Evolutionary conservation across 2,113 vertebrate genomes (phyloP).

Genomic region (Cebidichthys violaceus): DNA sequence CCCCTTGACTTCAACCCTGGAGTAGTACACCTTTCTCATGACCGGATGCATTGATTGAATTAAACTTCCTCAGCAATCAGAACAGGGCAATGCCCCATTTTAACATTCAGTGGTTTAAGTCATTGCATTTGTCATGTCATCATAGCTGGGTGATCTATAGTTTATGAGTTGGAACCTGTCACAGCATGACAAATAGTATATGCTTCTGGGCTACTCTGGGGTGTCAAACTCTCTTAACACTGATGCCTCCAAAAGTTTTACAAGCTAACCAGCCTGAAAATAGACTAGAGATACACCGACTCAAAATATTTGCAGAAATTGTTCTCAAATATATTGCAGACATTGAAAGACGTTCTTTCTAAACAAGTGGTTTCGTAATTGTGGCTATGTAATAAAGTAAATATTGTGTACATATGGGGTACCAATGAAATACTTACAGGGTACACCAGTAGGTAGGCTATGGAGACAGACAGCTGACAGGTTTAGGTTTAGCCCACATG

Average conservation of each 20-base stretch:
- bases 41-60: not conserved
- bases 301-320: constrained; percentile 4
- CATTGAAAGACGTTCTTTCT: not conserved
- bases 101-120: not conserved
- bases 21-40: not conserved
- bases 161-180: constrained; percentile 41
- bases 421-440: not conserved
- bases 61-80: not conserved
- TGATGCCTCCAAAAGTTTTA: constrained; percentile 56
- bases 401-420: not conserved
- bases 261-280: constrained; percentile 13
- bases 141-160: constrained; percentile 23
- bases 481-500: not conserved
- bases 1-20: constrained; percentile 11
- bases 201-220: constrained; percentile 35
- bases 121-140: not conserved
- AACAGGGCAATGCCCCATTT: not conserved
- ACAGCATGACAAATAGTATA: constrained; percentile 30
- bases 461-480: too few species aligned
- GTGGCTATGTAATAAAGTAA: not conserved
- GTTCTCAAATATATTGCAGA: constrained; percentile 3
- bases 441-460: not conserved
- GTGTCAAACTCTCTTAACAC: constrained; percentile 11
- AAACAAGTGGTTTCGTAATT: not conserved
- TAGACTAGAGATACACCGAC: not conserved